Percentiles rank a stretch among this genome's conserved stretches.
phyloP scores from a whole-genome alignment of 2,888 invertebrate species.

The Enchytraeus crypticus region DNA sequence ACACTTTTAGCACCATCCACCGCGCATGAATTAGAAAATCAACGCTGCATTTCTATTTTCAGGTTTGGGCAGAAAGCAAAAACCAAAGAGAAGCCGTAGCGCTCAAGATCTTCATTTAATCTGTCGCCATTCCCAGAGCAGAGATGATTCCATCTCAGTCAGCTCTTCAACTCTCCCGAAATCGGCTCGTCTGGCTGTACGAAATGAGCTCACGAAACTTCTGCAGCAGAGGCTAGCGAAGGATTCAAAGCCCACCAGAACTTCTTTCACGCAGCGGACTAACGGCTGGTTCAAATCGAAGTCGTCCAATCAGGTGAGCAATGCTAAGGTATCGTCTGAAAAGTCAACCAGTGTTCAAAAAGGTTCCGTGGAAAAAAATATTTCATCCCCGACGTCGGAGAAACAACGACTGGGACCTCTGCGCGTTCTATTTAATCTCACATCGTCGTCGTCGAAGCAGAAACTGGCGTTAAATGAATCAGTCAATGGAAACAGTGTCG shows the following conservation, averaged over 20 bases:
- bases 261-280: not conserved
- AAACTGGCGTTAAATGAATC: not conserved
- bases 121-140: not conserved
- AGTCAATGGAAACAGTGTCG: not conserved
- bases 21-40: too few species aligned
- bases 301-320: not conserved
- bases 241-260: not conserved
- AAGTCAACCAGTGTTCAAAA: not conserved
- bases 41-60: too few species aligned
- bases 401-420: not conserved
- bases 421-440: not conserved
- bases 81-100: slow-evolving; percentile 6
- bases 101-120: not conserved
- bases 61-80: not conserved
- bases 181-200: not conserved
- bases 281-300: not conserved
- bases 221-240: not conserved
- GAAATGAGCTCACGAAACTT: slow-evolving; percentile 3
- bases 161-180: not conserved
- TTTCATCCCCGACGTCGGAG: not conserved
- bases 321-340: not conserved
- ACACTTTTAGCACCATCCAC: too few species aligned
- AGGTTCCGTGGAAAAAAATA: not conserved
- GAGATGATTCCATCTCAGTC: not conserved
- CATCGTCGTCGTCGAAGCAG: not conserved